Base-by-base conservation (phyloP, 1,140 invertebrate species). In the Drosophila nigromelanica region DNA sequence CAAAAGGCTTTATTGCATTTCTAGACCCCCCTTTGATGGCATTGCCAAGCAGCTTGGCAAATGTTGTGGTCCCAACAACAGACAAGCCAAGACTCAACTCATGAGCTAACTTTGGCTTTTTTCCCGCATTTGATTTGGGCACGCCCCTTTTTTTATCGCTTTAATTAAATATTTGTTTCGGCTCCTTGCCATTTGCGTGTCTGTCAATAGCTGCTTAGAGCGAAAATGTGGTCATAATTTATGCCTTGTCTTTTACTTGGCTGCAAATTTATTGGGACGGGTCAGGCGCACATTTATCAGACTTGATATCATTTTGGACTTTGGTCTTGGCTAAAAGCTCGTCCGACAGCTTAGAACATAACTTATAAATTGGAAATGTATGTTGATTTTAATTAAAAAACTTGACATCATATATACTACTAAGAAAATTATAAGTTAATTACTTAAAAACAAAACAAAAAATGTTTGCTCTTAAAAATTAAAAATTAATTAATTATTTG, bases 181-280 rank as follows among this genome's bases (percentile, higher is more conserved):
- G 48, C 67, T 21, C 40, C 2, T 12, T 48, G 39, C 40, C 59
- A 52, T 33, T 62, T 45, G 67, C 67, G 67, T 70, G 67, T 33
- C 67, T 54, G 40, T 45, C 58, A 45, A 47, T 54, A 21, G 42
- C 55, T 35, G 18, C 18, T 54, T 39, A 30, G 24, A 4, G 30
- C 37, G 11, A 35, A 21, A 54, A 47, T 54, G 33, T 40, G 42
- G 30, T 27, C 14, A 27, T 27, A 62, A 54, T 62, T 48, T 61
- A 47, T 69, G 48, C 30, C 51, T 27, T 21, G 18, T n/a, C 47
- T 18, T 43, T 14, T n/a, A 15, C 11, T 45, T 43, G 18, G 7
- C 3, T 12, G 10, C 12, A 33, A 39, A 54, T 61, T 43, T 61
- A 45, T 51, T 45, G 30, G 10, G 14, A 61, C 42, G 40, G 62